These are phyloP conservation scores for Drosophila diplacantha DNA, from an alignment of 2,888 invertebrate genomes.

Conservation along the genomic window DNA sequence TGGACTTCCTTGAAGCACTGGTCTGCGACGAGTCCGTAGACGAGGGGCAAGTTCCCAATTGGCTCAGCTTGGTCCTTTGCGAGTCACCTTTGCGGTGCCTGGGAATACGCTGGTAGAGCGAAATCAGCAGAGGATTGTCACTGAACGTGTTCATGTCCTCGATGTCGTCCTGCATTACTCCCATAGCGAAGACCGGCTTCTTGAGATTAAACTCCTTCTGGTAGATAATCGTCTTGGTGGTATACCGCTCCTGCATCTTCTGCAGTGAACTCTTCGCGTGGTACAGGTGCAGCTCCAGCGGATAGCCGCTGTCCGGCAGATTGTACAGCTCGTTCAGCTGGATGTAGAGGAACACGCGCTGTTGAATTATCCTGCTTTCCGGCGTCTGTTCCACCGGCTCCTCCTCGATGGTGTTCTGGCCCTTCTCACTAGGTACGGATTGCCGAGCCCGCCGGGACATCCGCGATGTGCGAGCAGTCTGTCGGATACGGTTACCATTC, in stretches of 20 bases:
- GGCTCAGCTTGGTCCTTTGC: neutral
- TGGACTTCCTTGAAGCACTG: neutral
- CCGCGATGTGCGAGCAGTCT: neutral
- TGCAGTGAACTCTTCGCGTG: slow-evolving; percentile 61
- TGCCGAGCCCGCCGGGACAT: neutral
- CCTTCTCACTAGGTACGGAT: neutral
- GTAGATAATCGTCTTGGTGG: slow-evolving; percentile 59
- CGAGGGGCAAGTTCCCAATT: neutral
- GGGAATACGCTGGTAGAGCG: slow-evolving; percentile 61
- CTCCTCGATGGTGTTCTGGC: neutral
- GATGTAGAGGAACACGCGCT: slow-evolving; percentile 67
- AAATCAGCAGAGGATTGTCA: slow-evolving; percentile 64
- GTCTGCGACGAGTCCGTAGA: neutral
- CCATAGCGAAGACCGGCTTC: slow-evolving; percentile 64
- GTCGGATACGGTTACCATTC: too few species aligned
- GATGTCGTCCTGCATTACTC: slow-evolving; percentile 66
- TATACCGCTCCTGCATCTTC: slow-evolving; percentile 66
- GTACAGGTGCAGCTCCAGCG: slow-evolving; percentile 64
- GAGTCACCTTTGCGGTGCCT: slow-evolving; percentile 34
- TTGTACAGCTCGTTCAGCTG: slow-evolving; percentile 56
- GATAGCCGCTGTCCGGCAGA: slow-evolving; percentile 42
- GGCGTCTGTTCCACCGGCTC: neutral
- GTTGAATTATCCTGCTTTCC: slow-evolving; percentile 1
- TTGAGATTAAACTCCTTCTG: slow-evolving; percentile 49
- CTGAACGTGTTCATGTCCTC: slow-evolving; percentile 66